A percentile compares a stretch with the other conserved stretches of the same genome.
Evolutionary conservation across 2,113 vertebrate species (phyloP).

Genomic region (Solea solea): DNA sequence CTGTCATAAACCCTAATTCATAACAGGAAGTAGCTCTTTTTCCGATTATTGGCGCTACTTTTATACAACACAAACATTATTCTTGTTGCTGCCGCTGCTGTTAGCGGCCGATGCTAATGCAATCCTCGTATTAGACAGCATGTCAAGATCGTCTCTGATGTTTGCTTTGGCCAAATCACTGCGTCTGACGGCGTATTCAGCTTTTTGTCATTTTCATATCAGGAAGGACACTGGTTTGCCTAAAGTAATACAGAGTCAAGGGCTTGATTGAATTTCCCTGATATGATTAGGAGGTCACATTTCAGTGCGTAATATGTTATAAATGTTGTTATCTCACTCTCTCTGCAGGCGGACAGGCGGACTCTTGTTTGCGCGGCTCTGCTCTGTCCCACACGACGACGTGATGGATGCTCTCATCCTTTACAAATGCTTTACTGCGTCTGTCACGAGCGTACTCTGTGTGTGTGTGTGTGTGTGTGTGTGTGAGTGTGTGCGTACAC

Average conservation of each 20-base stretch:
- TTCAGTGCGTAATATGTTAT: slow-evolving; percentile 85
- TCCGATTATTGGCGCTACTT: too few relatives aligned
- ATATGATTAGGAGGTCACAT: slow-evolving; percentile 84
- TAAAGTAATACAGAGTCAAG: slow-evolving; percentile 83
- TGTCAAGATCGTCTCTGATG: background rate
- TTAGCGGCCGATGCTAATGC: slow-evolving; percentile 3
- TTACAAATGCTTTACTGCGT: slow-evolving; percentile 77
- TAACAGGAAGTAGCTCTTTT: too few relatives aligned
- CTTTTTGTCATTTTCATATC: slow-evolving; percentile 78
- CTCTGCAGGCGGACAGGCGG: slow-evolving; percentile 47
- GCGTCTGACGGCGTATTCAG: slow-evolving; percentile 61
- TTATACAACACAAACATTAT: background rate
- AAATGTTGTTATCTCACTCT: slow-evolving; percentile 76
- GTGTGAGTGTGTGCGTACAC: slow-evolving; percentile 12
- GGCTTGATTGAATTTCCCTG: slow-evolving; percentile 83
- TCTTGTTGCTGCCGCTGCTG: background rate
- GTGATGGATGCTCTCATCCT: slow-evolving; percentile 76
- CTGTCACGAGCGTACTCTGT: slow-evolving; percentile 61
- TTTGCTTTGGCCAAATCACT: slow-evolving; percentile 20
- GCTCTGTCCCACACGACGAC: slow-evolving; percentile 42
- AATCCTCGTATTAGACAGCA: background rate
- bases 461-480: slow-evolving; percentile 29
- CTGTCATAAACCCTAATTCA: too few relatives aligned
- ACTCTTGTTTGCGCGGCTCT: slow-evolving; percentile 69
- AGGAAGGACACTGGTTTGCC: slow-evolving; percentile 83